These are phyloP conservation scores for Acanthosepion esculentum DNA, from an alignment of 2,888 invertebrate species.

Conservation along the genomic window DNA sequence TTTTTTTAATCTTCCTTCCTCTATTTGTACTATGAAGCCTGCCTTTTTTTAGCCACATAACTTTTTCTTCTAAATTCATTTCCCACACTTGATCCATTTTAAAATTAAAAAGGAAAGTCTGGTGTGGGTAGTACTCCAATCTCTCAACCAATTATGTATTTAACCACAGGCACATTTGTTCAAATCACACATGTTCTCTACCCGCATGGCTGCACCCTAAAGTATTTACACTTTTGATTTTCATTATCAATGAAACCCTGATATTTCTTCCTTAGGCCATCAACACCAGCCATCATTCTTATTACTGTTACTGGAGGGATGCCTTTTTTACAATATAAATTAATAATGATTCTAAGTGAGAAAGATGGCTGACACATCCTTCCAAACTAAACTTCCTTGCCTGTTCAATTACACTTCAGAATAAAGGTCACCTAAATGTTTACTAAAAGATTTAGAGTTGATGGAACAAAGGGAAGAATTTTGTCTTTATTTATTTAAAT, in stretches of 20 bases:
- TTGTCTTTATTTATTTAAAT: too few species aligned
- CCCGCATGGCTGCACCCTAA: background rate
- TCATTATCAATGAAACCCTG: background rate
- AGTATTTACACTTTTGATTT: background rate
- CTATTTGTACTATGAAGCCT: too few species aligned
- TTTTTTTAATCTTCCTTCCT: too few species aligned
- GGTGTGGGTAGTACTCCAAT: background rate
- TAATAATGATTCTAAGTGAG: background rate
- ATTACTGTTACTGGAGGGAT: background rate
- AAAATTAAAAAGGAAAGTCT: background rate
- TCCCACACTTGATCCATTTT: background rate
- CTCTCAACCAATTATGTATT: background rate
- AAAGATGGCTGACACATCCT: background rate
- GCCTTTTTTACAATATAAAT: background rate
- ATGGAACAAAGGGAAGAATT: too few species aligned
- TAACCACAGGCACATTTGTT: constrained; percentile 17
- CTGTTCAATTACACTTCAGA: background rate
- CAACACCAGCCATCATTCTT: background rate
- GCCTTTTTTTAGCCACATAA: too few species aligned
- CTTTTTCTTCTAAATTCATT: background rate
- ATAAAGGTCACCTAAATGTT: background rate
- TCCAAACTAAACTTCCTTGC: background rate
- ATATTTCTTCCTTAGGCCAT: background rate
- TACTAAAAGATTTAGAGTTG: background rate
- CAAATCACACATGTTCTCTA: background rate